Base-by-base conservation (phyloP, 2,113 vertebrate species). In the Beaufortia kweichowensis region DNA sequence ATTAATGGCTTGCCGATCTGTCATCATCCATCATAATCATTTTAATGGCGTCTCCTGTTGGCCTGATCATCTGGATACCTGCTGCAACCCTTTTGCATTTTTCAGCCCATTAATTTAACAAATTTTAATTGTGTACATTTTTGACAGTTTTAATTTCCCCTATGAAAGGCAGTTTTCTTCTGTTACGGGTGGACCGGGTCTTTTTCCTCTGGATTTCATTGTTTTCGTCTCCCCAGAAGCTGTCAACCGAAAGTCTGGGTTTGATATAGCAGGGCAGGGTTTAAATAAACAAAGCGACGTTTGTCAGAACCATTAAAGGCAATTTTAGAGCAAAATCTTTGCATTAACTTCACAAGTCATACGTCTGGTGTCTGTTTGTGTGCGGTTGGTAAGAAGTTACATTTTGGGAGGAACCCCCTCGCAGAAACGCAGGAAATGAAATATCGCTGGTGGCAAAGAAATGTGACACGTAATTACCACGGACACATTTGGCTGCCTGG, bases 41-140 rank as follows among this genome's bases (percentile, higher is more conserved):
- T 87, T 91, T 93, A 91, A 92, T 92, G 89, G 85, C 80, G 84
- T 90, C 90, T 93, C 89, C 86, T 85, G 89, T 91, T 91, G 92
- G 92, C 91, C 91, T 81, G 87, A 85, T 94, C 90, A 93, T 93
- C 89, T 94, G 90, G 83, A 88, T 90, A 88, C 85, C 90, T 93
- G 91, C 87, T 93, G 89, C 82, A 89, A 90, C 77, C 64, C 50
- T 90, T 87, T 87, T 81, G 81, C 78, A 79, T 91, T 92, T 93
- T 92, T 88, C 87, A 93, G 90, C 83, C 90, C 89, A 93, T 94
- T 92, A 94, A 93, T 93, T 94, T 94, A 93, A 91, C 84, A 92
- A 89, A 90, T 93, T 93, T 94, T 93, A 91, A 89, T 89, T 91
- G 87, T 91, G 86, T 89, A 80, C 31, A 56, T 85, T 91, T 93